Conservation (phyloP, 2,888 invertebrate genomes). For the Nomada fucata region DNA sequence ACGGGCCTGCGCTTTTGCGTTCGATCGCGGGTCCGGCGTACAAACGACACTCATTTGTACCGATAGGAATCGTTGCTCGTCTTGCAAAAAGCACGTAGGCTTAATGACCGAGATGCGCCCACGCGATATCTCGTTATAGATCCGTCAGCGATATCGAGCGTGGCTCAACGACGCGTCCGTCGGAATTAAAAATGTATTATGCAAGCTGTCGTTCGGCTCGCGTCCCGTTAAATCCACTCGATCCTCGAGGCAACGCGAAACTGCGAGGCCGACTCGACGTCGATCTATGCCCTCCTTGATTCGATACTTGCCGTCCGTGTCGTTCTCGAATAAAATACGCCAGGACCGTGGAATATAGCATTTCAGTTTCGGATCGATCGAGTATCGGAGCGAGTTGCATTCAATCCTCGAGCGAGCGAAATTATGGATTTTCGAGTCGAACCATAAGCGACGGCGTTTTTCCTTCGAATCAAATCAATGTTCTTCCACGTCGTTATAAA, state of each 20-base stretch:
- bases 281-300: too few relatives aligned
- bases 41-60: conserved; percentile 81
- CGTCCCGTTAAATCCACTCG: conserved; percentile 64
- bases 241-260: conserved; percentile 27
- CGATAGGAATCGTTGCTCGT: conserved; percentile 79
- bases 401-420: too few relatives aligned
- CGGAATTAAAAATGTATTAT: conserved; percentile 83
- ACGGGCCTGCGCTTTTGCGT: conserved; percentile 48
- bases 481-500: too few relatives aligned
- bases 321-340: too few relatives aligned
- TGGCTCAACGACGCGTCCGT: conserved; percentile 64
- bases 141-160: conserved; percentile 80
- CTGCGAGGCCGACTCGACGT: not conserved
- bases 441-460: too few relatives aligned
- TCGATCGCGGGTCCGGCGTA: conserved; percentile 55
- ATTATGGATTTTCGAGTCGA: too few relatives aligned
- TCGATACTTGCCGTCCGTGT: too few relatives aligned
- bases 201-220: conserved; percentile 72
- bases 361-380: too few relatives aligned
- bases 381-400: too few relatives aligned
- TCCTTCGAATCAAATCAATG: too few relatives aligned
- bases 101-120: conserved; percentile 82
- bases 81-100: conserved; percentile 76
- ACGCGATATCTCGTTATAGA: conserved; percentile 82
- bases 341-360: too few relatives aligned